A percentile compares a stretch with the other conserved stretches of the same genome.
These are phyloP conservation scores for Caloenas nicobarica DNA, from an alignment of 2,113 vertebrate genomes.

Conservation along the genomic window DNA sequence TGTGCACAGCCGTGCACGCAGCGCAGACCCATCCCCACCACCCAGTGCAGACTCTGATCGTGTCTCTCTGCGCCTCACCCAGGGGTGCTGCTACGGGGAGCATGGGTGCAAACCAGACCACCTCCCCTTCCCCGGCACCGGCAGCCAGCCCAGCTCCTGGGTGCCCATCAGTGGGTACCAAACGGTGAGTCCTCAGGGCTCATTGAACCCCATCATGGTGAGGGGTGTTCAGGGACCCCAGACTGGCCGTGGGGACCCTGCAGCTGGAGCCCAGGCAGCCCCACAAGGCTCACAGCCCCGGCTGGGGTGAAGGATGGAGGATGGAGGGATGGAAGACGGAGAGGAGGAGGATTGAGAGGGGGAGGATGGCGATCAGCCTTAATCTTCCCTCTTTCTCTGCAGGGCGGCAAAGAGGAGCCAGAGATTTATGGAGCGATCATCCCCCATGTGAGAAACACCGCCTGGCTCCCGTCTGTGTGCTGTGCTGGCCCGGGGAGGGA, in stretches of 20 bases:
- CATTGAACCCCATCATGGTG: accelerated
- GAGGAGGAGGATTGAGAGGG: background rate
- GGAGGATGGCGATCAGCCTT: background rate
- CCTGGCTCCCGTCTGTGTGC: accelerated
- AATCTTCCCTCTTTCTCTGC: background rate
- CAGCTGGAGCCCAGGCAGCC: background rate
- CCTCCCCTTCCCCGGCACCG: background rate
- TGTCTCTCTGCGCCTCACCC: background rate
- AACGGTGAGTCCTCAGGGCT: conserved; percentile 28
- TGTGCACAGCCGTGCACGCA: accelerated
- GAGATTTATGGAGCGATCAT: conserved; percentile 32
- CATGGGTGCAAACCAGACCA: background rate
- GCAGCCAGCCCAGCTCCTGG: conserved; percentile 8
- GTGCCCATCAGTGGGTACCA: conserved; percentile 2
- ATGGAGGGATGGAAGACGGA: background rate
- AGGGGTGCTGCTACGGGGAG: conserved; percentile 46
- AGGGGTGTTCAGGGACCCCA: background rate
- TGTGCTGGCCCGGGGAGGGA: background rate
- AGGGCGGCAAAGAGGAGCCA: conserved; percentile 32
- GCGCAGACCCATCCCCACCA: background rate
- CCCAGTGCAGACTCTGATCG: background rate
- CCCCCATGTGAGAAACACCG: conserved; percentile 25
- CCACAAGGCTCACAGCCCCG: no score
- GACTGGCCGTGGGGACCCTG: background rate
- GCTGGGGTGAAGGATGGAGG: background rate